Evolutionary conservation across 2,888 invertebrate genomes (phyloP).

Genomic region (Rhogogaster chlorosoma): DNA sequence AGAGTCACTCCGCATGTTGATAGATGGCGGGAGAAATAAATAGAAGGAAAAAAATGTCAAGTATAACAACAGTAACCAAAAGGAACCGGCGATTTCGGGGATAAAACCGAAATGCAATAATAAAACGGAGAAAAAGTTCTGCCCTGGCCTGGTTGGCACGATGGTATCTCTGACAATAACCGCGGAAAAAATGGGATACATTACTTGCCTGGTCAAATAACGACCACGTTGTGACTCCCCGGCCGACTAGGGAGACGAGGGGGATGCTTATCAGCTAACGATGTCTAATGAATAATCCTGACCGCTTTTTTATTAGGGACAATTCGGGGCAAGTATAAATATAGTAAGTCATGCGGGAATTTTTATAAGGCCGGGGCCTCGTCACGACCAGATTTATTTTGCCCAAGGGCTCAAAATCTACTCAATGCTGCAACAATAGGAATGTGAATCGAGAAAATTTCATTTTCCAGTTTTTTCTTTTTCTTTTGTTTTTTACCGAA

Average conservation of each 20-base stretch:
- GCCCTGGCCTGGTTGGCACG: constrained; percentile 37
- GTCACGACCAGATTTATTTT: background rate
- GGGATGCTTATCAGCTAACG: constrained; percentile 45
- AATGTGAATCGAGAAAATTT: background rate
- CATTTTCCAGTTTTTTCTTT: background rate
- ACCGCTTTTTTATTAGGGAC: constrained; percentile 34
- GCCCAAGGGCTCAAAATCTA: background rate
- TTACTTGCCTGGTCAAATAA: constrained; percentile 50
- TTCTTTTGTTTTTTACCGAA: too few species aligned
- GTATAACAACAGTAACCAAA: background rate
- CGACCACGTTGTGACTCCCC: constrained; percentile 31
- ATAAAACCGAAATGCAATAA: background rate
- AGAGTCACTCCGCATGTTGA: background rate
- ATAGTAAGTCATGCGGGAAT: background rate
- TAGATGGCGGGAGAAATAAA: background rate
- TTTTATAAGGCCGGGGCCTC: background rate
- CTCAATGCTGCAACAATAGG: background rate
- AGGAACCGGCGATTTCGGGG: background rate
- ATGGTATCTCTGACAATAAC: constrained; percentile 52
- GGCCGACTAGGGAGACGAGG: background rate
- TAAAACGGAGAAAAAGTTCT: constrained; percentile 8
- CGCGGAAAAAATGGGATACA: constrained; percentile 45
- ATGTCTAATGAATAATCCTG: constrained; percentile 51
- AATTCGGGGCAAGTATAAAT: background rate
- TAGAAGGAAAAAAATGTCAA: background rate